Evolutionary conservation across 1,140 invertebrate genomes (phyloP), one percentile per base, ranked within the genome.

Genomic region (Diabrotica undecimpunctata): DNA sequence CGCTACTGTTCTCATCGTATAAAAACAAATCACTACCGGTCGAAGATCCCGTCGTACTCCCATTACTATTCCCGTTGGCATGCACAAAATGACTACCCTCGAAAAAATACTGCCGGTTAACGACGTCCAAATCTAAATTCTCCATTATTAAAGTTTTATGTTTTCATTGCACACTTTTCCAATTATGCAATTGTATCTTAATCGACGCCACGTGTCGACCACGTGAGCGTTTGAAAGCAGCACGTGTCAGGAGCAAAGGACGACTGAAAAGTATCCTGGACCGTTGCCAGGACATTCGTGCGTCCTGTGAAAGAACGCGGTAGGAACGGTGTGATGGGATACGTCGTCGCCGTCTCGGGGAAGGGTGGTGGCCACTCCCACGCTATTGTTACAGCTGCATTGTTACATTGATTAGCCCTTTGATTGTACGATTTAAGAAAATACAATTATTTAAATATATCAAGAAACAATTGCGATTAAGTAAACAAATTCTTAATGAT

Each of bases 101-200:
- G 72, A 83, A 83, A 62, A 83, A 81, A 61, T 83, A 83, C 73
- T 83, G 82, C 6, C 82, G 76, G 61, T 83, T 83, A 72, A 83
- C 81, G 61, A 79, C 79, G 41, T 83, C 81, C 35, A 82, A 63
- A 62, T 83, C 82, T 51, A 83, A 72, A 74, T 83, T 81, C n/a
- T 83, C 82, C 80, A 83, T 82, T 72, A 83, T 25, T 10, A 55
- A 55, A 14, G 25, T 55, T 36, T 55, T 55, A 55, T 14, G 13
- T 25, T 55, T 36, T 6, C 54, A 36, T 36, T 8, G 41, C 41
- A 83, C 81, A 83, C 82, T 25, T 10, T 55, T 10, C 9, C 37
- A 46, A 46, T 46, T 46, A 46, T 46, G 41, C 38, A 46, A 8
- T 25, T 25, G 25, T 25, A 25, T 25, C 4, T 25, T 5, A 36